These are phyloP conservation scores for Rhinolophus ferrumequinum DNA, from an alignment of 2,113 vertebrate species.

Conservation along the genomic window DNA sequence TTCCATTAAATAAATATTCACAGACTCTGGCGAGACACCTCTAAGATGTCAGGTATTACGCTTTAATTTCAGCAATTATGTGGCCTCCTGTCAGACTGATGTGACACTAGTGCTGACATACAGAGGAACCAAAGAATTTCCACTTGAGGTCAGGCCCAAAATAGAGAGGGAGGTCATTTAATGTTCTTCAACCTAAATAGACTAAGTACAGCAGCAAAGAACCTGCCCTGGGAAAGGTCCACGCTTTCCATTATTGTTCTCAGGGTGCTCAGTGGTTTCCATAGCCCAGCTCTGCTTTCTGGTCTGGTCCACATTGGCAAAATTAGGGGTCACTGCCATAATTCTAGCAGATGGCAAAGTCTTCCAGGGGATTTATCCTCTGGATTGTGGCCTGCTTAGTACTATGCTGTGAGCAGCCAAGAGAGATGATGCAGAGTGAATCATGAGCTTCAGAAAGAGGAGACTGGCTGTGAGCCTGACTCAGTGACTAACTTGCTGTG, in stretches of 20 bases:
- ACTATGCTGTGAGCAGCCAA: not conserved
- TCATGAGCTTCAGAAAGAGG: not conserved
- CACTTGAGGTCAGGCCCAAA: conserved; percentile 44
- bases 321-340: not conserved
- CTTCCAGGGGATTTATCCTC: not conserved
- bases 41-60: conserved; percentile 60
- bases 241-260: not conserved
- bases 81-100: conserved; percentile 1
- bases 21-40: not conserved
- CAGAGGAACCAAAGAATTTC: conserved; percentile 29
- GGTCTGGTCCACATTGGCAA: not conserved
- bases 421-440: not conserved
- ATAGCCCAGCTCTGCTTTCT: not conserved
- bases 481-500: not conserved
- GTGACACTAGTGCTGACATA: not conserved
- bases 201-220: not conserved
- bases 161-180: conserved; percentile 8
- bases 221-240: not conserved
- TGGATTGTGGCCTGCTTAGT: not conserved
- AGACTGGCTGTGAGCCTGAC: not conserved
- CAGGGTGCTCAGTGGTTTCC: not conserved
- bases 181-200: not conserved
- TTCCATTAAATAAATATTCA: conserved; percentile 74
- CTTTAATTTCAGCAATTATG: conserved; percentile 63
- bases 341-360: not conserved